A percentile compares a stretch with the other conserved stretches of the same genome.
Conservation (phyloP, 2,797 vertebrate species). For the Pipistrellus kuhlii region DNA sequence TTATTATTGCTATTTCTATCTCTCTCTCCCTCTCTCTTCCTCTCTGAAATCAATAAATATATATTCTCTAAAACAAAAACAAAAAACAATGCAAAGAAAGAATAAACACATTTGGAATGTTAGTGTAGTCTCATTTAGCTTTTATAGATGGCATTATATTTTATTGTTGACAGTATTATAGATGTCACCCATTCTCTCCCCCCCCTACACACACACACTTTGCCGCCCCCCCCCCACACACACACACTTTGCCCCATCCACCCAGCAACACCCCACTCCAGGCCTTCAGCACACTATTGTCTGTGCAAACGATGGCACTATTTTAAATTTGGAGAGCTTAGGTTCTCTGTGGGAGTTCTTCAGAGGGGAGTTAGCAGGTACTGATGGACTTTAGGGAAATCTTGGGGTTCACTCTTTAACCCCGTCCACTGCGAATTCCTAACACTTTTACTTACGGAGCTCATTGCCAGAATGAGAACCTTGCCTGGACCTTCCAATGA, state of each 20-base stretch:
- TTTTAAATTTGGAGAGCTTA: neutral
- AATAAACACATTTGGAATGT: neutral
- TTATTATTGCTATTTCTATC: no score
- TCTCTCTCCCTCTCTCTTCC: no score
- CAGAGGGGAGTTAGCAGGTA: neutral
- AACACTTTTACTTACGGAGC: neutral
- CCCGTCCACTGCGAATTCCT: neutral
- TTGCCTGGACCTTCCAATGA: neutral
- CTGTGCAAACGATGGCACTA: neutral
- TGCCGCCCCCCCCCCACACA: no score
- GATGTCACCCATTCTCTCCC: no score
- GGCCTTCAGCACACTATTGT: neutral
- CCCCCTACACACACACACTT: no score
- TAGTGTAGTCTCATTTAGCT: neutral
- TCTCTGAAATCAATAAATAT: no score
- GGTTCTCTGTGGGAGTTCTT: neutral
- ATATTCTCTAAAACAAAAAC: no score
- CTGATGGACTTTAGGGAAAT: neutral
- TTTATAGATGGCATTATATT: no score
- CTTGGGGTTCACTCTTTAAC: neutral
- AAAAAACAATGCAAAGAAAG: neutral
- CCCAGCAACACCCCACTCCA: neutral
- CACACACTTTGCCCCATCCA: neutral
- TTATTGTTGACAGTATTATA: no score
- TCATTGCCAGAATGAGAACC: neutral